Evolutionary conservation across 2,888 invertebrate species (phyloP).

Genomic region (Nemoura dubitans): DNA sequence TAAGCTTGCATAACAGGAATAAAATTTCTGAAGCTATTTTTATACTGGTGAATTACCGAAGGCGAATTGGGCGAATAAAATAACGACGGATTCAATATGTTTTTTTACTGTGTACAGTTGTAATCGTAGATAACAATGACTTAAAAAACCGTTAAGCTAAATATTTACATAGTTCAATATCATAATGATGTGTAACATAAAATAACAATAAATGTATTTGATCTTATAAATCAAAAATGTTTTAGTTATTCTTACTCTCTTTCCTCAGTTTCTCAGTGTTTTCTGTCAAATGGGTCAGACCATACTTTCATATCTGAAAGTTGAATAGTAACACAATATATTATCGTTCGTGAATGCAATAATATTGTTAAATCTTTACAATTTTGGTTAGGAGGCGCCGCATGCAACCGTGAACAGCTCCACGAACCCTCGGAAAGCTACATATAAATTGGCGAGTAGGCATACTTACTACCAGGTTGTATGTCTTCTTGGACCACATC

Average conservation of each 20-base stretch:
- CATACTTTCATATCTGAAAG: slow-evolving; percentile 70
- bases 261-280: slow-evolving; percentile 54
- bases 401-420: no score
- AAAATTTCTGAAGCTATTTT: background rate
- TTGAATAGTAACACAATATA: slow-evolving; percentile 48
- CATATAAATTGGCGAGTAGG: no score
- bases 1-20: background rate
- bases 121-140: background rate
- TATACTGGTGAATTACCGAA: background rate
- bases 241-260: slow-evolving; percentile 39
- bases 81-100: background rate
- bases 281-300: slow-evolving; percentile 68
- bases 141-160: background rate
- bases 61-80: background rate
- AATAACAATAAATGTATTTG: background rate
- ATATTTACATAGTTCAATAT: background rate
- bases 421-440: no score
- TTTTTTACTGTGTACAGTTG: background rate
- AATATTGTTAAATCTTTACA: no score
- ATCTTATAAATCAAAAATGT: background rate
- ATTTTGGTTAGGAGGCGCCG: no score
- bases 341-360: background rate
- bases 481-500: slow-evolving; percentile 68
- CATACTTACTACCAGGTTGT: slow-evolving; percentile 68
- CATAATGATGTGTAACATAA: slow-evolving; percentile 8